phyloP scores from a whole-genome alignment of 2,797 vertebrate genomes.

The Psittacula derbiana region DNA sequence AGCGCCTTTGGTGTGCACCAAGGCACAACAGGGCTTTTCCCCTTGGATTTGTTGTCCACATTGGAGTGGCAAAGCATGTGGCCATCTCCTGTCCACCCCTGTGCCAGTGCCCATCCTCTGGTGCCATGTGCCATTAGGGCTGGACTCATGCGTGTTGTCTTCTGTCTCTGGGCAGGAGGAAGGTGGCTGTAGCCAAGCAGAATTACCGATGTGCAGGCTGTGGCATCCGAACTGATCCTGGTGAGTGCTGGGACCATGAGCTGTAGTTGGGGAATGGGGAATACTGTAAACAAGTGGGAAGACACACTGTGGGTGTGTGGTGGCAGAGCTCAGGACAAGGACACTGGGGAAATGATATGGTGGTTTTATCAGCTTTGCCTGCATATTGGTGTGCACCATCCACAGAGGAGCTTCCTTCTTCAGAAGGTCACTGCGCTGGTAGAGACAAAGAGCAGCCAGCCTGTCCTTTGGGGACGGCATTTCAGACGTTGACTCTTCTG shows the following conservation, averaged over 20 bases:
- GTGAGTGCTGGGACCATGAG: slow-evolving; percentile 70
- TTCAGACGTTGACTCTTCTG: neutral
- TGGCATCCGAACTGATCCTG: slow-evolving; percentile 92
- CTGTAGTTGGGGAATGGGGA: neutral
- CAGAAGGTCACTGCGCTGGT: neutral
- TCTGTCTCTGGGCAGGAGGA: slow-evolving; percentile 81
- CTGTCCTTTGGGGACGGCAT: neutral
- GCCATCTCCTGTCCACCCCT: neutral
- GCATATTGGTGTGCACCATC: neutral
- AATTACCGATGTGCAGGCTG: slow-evolving; percentile 97
- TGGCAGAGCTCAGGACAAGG: neutral
- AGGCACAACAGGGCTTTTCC: neutral
- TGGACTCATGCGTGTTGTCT: neutral
- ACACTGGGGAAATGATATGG: neutral
- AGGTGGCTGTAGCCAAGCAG: slow-evolving; percentile 92
- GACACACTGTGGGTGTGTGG: neutral
- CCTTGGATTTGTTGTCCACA: neutral
- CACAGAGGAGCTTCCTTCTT: neutral
- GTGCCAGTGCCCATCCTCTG: neutral
- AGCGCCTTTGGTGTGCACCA: neutral
- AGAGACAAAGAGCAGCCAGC: neutral
- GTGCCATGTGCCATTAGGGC: neutral
- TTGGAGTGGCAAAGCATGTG: neutral
- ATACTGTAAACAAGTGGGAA: neutral
- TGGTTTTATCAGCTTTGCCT: neutral